Conservation (phyloP, 2,113 vertebrate species). For the Hoplias malabaricus region DNA sequence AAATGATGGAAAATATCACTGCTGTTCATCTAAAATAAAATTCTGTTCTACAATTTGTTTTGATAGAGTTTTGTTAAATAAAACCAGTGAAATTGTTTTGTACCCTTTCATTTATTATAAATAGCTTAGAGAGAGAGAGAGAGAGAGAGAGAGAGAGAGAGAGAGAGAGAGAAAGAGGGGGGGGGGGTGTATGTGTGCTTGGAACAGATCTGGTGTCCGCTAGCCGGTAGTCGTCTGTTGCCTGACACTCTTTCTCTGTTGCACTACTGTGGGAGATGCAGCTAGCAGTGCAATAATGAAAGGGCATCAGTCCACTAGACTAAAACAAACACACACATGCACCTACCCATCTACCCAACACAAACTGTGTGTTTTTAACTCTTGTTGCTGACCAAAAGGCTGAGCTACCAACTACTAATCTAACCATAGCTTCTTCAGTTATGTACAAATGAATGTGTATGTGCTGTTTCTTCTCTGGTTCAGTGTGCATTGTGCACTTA, state of each 20-base stretch:
- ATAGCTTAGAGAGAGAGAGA: background rate
- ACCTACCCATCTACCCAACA: background rate
- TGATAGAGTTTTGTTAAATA: too few species aligned
- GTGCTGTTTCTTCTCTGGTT: background rate
- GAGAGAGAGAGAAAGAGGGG: background rate
- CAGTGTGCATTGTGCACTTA: background rate
- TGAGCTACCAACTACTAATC: slow-evolving; percentile 20
- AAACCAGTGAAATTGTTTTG: too few species aligned
- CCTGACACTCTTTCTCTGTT: slow-evolving; percentile 92
- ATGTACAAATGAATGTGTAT: slow-evolving; percentile 6
- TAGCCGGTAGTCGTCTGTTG: slow-evolving; percentile 55
- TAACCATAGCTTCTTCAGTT: background rate
- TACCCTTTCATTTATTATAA: too few species aligned
- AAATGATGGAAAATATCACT: too few species aligned
- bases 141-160: background rate
- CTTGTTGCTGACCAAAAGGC: background rate
- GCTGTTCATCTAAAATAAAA: too few species aligned
- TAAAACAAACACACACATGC: slow-evolving; percentile 39
- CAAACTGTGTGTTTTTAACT: slow-evolving; percentile 28
- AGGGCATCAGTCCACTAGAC: slow-evolving; percentile 83
- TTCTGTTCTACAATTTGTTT: too few species aligned
- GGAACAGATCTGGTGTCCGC: slow-evolving; percentile 17
- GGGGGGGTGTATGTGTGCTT: background rate
- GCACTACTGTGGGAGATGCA: slow-evolving; percentile 87
- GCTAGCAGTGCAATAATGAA: slow-evolving; percentile 96